Evolutionary conservation across 1,140 invertebrate genomes (phyloP), one percentile per base, ranked within the genome.

Genomic region (Drosophila sp.): DNA sequence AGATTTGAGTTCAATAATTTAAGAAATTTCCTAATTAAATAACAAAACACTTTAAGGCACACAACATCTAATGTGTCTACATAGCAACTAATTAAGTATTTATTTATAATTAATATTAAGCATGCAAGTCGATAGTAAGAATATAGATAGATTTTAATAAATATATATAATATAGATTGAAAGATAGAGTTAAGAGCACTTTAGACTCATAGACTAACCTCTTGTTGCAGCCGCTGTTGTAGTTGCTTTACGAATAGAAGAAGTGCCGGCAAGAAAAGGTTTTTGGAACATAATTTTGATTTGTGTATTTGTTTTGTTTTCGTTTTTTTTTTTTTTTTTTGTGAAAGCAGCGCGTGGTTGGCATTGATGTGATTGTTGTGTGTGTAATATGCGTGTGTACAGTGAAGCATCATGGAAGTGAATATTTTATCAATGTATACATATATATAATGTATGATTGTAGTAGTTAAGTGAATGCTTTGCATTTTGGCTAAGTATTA

Each of bases 241-340:
- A 86, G 82, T 82, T 87, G 82, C 82, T 86, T 87, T 86, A 87
- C 82, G 80, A 76, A 72, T 84, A 78, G 81, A 75, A 76, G 82
- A 87, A 87, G 82, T 78, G 78, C 82, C 82, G 78, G 83, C 82
- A 87, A 87, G 82, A 87, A 87, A 87, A 82, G 70, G 76, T 74
- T 78, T 79, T 73, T 73, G 16, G 25, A 72, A 75, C 69, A 82
- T 77, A 82, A 83, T 77, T 78, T 77, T 56, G 58, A 46, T 14
- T 65, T 69, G 73, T 14, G 62, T 72, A 70, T 43, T 32, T 69
- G 56, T 61, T 11, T 9, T 41, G 64, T 62, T 40, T 51, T 64
- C n/a, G n/a, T n/a, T n/a, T 65, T 72, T 74, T 43, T 32, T 69
- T 61, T 61, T 11, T 9, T 41, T 69, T 62, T 40, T 51, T 64